Evolutionary conservation across 2,797 vertebrate genomes (phyloP).

Genomic region (Argyrosomus regius): DNA sequence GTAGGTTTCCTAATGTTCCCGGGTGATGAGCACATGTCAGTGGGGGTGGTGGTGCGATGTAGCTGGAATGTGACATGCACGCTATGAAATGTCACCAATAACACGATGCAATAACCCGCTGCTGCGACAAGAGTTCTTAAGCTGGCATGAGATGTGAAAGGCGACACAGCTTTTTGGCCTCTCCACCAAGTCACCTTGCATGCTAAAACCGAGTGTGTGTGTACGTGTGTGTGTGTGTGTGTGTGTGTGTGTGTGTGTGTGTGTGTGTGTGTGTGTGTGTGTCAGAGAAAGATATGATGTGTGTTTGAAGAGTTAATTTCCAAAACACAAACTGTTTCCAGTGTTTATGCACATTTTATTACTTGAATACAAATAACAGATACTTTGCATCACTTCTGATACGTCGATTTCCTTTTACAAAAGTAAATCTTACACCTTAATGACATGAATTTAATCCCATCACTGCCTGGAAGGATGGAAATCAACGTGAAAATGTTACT

Average conservation of each 20-base stretch:
- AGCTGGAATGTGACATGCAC: slow-evolving; percentile 54
- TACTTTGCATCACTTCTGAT: too few relatives aligned
- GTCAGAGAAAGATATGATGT: neutral
- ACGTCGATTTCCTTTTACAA: neutral
- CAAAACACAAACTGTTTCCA: slow-evolving; percentile 29
- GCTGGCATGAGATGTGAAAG: slow-evolving; percentile 72
- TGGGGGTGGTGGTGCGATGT: slow-evolving; percentile 24
- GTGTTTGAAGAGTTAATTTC: slow-evolving; percentile 53
- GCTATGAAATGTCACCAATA: slow-evolving; percentile 65
- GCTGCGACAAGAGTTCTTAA: slow-evolving; percentile 59
- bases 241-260: slow-evolving; percentile 16
- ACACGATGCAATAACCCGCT: slow-evolving; percentile 64
- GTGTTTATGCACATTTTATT: neutral
- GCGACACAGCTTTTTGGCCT: slow-evolving; percentile 68
- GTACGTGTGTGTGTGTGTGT: slow-evolving; percentile 39
- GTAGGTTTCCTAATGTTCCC: neutral
- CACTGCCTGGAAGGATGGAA: neutral
- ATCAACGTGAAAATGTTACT: neutral
- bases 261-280: slow-evolving; percentile 24
- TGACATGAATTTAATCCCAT: neutral
- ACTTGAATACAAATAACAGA: neutral
- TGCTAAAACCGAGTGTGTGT: slow-evolving; percentile 54
- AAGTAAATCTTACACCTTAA: neutral
- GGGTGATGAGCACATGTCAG: slow-evolving; percentile 22
- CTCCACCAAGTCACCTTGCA: slow-evolving; percentile 78